These are phyloP conservation scores for Poecile montanus DNA, from an alignment of 2,797 vertebrate genomes.

Conservation along the genomic window DNA sequence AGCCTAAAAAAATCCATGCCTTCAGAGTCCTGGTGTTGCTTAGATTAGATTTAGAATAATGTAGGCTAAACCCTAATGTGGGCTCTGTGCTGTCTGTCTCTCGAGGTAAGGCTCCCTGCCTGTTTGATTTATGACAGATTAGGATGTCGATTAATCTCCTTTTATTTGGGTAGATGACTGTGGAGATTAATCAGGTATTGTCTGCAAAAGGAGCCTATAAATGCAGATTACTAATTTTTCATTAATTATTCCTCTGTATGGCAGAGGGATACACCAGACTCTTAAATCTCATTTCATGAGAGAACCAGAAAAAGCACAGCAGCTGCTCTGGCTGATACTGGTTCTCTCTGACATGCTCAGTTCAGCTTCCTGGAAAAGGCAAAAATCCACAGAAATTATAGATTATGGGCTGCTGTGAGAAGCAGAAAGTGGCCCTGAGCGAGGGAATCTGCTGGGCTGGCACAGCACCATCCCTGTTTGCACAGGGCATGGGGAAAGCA, in stretches of 20 bases:
- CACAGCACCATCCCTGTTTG: neutral
- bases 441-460: neutral
- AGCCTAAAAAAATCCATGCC: neutral
- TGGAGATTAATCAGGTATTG: constrained; percentile 8
- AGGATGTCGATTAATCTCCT: constrained; percentile 8
- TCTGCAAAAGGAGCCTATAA: neutral
- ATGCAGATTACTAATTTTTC: constrained; percentile 7
- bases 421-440: neutral
- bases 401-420: neutral
- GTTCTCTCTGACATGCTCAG: neutral
- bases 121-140: constrained; percentile 3
- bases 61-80: neutral
- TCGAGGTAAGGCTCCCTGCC: neutral
- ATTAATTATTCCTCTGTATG: neutral
- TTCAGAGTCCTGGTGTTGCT: neutral
- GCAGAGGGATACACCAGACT: neutral
- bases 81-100: neutral
- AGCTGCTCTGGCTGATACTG: neutral
- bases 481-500: constrained; percentile 78
- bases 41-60: neutral
- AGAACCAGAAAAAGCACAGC: neutral
- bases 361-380: neutral
- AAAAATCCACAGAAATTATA: neutral
- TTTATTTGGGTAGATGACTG: neutral
- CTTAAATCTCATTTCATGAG: neutral